These are phyloP conservation scores for Tanytarsus gracilentus DNA, from an alignment of 2,888 invertebrate species.

Conservation along the genomic window DNA sequence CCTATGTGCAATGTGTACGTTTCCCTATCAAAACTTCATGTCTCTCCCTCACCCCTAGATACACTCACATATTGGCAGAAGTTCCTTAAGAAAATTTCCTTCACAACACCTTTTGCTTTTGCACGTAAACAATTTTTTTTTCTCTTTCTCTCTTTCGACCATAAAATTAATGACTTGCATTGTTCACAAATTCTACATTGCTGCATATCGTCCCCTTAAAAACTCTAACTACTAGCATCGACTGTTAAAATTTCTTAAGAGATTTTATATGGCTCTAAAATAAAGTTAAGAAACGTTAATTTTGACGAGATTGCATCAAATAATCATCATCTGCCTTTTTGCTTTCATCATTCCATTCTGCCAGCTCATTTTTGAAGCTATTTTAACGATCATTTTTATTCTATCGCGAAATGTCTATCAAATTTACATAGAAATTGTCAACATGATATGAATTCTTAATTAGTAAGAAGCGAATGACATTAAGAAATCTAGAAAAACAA, in stretches of 20 bases:
- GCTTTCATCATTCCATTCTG: no score
- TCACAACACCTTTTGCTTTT: slow-evolving; percentile 17
- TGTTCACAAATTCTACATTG: not conserved
- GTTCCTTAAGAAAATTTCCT: slow-evolving; percentile 11
- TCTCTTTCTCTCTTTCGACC: slow-evolving; percentile 2
- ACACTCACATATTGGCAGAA: not conserved
- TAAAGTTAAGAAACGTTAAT: not conserved
- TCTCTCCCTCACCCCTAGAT: no score
- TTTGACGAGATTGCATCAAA: no score
- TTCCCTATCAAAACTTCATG: no score
- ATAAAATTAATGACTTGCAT: slow-evolving; percentile 16
- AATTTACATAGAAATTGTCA: not conserved
- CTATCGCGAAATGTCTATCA: not conserved
- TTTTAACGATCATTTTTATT: not conserved
- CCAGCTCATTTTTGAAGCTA: no score
- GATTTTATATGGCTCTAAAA: not conserved
- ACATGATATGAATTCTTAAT: not conserved
- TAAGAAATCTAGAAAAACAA: no score
- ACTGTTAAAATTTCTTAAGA: not conserved
- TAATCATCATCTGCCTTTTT: no score
- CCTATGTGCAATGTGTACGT: no score
- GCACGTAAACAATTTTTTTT: no score
- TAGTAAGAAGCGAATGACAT: no score
- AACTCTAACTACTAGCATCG: no score
- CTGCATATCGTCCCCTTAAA: not conserved